Conservation (phyloP, 1,140 invertebrate genomes). For the Cotesia chilonis region DNA sequence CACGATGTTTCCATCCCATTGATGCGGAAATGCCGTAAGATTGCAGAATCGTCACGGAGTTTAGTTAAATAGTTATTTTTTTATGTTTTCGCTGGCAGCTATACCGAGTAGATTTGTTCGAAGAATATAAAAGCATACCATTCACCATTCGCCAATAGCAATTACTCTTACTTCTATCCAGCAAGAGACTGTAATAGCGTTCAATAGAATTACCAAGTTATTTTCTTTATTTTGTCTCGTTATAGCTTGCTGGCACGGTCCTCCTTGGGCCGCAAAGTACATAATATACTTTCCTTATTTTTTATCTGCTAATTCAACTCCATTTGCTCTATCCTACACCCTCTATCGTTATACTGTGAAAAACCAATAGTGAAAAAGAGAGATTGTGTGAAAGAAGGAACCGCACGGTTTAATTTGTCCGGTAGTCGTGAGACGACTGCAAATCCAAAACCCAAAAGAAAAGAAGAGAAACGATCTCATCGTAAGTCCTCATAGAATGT, state of each 20-base stretch:
- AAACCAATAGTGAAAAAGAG: not conserved
- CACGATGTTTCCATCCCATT: constrained; percentile 3
- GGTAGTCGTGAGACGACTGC: not conserved
- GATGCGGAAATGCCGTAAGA: constrained; percentile 28
- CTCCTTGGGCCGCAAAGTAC: no score
- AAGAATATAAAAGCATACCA: no score
- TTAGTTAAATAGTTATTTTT: constrained; percentile 1
- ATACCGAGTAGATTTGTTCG: no score
- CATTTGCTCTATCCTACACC: no score
- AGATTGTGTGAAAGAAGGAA: not conserved
- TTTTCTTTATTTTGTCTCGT: no score
- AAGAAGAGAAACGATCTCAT: not conserved
- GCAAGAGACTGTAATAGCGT: no score
- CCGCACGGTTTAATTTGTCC: constrained; percentile 4
- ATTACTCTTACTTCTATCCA: no score
- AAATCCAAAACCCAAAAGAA: not conserved
- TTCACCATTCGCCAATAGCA: no score
- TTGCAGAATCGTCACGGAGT: constrained; percentile 28
- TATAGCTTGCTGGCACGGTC: no score
- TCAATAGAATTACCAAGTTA: no score
- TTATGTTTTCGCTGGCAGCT: not conserved
- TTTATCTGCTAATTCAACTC: no score
- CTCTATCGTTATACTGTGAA: not conserved
- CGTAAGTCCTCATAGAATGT: not conserved
- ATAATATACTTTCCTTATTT: no score